These are phyloP conservation scores for Contarinia nasturtii DNA, from an alignment of 1,140 invertebrate genomes.

Conservation along the genomic window DNA sequence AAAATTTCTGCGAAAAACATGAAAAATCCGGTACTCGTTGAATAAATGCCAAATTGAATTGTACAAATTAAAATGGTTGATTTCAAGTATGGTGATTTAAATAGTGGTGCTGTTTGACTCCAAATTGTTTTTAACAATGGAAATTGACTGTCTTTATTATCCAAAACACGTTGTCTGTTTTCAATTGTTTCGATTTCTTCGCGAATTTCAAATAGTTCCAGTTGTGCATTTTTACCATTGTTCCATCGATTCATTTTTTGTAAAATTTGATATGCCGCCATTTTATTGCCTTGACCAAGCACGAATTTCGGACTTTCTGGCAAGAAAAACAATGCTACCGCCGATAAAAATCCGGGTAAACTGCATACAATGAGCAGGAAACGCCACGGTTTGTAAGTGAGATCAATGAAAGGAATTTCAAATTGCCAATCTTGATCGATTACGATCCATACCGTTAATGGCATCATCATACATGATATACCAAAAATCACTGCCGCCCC, in stretches of 20 bases:
- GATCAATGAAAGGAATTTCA: conserved; percentile 25
- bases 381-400: conserved; percentile 40
- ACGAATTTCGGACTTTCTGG: conserved; percentile 65
- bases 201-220: background rate
- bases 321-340: conserved; percentile 29
- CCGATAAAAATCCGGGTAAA: conserved; percentile 30
- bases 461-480: conserved; percentile 39
- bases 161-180: background rate
- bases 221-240: conserved; percentile 21
- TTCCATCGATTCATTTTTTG: conserved; percentile 38
- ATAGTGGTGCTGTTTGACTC: background rate
- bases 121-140: background rate
- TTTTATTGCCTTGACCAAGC: conserved; percentile 34
- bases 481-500: conserved; percentile 45
- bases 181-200: background rate
- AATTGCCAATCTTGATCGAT: conserved; percentile 31
- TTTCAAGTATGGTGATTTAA: background rate
- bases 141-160: background rate
- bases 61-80: conserved; percentile 2
- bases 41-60: conserved; percentile 6
- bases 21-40: conserved; percentile 8
- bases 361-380: conserved; percentile 35
- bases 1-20: conserved; percentile 10
- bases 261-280: conserved; percentile 37
- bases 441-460: conserved; percentile 39